A percentile compares a stretch with the other conserved stretches of the same genome.
Evolutionary conservation across 2,797 vertebrate species (phyloP).

Genomic region (Melanotaenia pygmaea): DNA sequence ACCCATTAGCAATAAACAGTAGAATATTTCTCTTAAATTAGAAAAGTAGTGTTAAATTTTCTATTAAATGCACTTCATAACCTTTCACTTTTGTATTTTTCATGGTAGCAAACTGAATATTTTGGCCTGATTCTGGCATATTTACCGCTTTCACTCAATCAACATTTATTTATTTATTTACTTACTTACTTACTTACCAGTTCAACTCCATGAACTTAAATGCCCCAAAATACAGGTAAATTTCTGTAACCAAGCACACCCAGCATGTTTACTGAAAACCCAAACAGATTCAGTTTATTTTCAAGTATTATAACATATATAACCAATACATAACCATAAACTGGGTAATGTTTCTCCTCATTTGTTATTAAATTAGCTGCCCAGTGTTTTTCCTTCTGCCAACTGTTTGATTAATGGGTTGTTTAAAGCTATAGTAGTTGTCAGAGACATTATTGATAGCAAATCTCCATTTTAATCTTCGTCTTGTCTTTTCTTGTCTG

Average conservation of each 20-base stretch:
- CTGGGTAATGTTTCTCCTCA: background rate
- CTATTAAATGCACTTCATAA: background rate
- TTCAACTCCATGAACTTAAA: background rate
- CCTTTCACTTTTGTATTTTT: background rate
- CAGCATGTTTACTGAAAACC: background rate
- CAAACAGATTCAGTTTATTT: background rate
- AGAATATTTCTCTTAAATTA: background rate
- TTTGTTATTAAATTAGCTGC: background rate
- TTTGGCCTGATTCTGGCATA: background rate
- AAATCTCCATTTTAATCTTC: constrained; percentile 7
- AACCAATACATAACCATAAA: background rate
- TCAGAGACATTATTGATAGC: background rate
- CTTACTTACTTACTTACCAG: background rate
- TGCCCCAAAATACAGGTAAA: background rate
- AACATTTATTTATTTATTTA: background rate
- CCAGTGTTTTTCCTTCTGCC: background rate
- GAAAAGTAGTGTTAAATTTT: background rate
- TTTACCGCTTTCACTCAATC: background rate
- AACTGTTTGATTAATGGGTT: too few species aligned
- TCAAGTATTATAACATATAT: background rate
- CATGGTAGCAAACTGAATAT: background rate
- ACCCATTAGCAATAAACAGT: background rate
- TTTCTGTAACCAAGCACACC: too few species aligned
- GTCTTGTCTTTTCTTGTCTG: constrained; percentile 32
- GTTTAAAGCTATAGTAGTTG: background rate